A percentile compares a stretch with the other conserved stretches of the same genome.
Conservation (phyloP, 2,888 invertebrate genomes). For the Calameuta idolon region DNA sequence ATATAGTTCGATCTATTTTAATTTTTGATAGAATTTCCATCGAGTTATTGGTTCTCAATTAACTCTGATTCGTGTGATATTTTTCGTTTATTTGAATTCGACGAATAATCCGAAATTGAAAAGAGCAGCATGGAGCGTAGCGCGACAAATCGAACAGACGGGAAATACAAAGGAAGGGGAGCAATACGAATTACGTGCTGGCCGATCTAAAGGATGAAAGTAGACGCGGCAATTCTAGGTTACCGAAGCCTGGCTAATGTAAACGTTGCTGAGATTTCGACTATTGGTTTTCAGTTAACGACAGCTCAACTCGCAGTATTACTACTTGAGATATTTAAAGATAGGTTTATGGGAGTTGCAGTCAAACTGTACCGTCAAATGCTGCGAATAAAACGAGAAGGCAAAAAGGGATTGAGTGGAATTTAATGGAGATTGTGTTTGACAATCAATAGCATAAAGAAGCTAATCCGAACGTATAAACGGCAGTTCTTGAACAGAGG, state of each 20-base stretch:
- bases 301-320: slow-evolving; percentile 23
- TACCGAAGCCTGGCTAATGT: neutral
- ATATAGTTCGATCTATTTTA: too few species aligned
- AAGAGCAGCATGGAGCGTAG: neutral
- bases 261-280: neutral
- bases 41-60: too few species aligned
- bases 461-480: neutral
- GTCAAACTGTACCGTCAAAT: neutral
- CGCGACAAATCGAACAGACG: slow-evolving; percentile 12
- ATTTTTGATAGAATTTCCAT: too few species aligned
- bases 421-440: slow-evolving; percentile 27
- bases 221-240: neutral
- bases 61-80: too few species aligned
- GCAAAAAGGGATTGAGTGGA: neutral
- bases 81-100: too few species aligned
- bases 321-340: slow-evolving; percentile 17
- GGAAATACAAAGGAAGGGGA: slow-evolving; percentile 17
- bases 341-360: slow-evolving; percentile 6
- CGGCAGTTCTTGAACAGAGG: neutral
- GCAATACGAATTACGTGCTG: neutral
- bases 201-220: neutral
- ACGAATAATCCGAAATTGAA: too few species aligned
- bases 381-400: slow-evolving; percentile 6
- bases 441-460: slow-evolving; percentile 33
- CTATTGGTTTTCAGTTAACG: slow-evolving; percentile 6